Conservation (phyloP, 2,797 vertebrate genomes). For the Labeo calbasu region DNA sequence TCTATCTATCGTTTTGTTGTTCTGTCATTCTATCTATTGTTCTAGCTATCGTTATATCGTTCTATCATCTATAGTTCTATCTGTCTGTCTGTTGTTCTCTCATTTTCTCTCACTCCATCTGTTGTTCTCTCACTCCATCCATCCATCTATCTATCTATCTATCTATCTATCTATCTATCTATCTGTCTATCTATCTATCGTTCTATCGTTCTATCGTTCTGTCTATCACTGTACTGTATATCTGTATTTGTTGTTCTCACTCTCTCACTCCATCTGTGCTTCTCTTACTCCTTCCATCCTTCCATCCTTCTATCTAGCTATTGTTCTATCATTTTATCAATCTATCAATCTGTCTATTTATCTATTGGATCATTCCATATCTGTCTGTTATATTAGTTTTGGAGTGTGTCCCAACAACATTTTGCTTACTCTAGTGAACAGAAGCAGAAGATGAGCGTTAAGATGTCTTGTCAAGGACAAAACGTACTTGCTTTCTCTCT, state of each 20-base stretch:
- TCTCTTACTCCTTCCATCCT: too few species aligned
- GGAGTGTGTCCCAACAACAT: neutral
- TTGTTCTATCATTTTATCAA: neutral
- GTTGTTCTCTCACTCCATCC: too few species aligned
- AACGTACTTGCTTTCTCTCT: constrained; percentile 47
- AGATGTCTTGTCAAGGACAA: constrained; percentile 36
- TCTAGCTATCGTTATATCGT: neutral
- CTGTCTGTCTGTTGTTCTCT: neutral
- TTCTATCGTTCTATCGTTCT: neutral
- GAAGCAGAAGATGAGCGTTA: constrained; percentile 3
- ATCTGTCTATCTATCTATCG: neutral
- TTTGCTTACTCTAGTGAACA: neutral
- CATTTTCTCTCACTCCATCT: neutral
- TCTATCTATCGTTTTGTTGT: neutral
- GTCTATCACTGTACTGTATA: neutral
- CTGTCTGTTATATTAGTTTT: neutral
- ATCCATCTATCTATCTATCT: too few species aligned
- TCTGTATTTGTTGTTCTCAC: neutral
- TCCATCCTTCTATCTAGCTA: neutral
- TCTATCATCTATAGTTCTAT: neutral
- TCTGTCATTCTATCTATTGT: too few species aligned
- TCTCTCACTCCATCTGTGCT: too few species aligned
- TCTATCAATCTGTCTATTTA: too few species aligned
- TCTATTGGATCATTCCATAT: neutral
- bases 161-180: neutral